Base-by-base conservation (phyloP, 2,113 vertebrate species). In the Recurvirostra avosetta region DNA sequence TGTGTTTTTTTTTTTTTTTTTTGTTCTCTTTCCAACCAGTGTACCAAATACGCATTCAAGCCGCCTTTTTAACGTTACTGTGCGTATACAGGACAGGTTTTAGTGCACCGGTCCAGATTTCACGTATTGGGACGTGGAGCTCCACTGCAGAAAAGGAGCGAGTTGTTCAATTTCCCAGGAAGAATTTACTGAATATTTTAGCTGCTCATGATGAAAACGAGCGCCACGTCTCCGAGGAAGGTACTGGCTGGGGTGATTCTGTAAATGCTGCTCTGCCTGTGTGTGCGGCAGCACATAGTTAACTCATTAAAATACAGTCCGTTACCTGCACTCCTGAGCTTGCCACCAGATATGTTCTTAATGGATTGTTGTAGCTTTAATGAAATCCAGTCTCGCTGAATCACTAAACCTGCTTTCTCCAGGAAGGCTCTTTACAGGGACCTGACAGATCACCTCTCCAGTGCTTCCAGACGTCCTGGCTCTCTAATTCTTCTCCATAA, bases 401-500 rank as follows among this genome's bases (percentile, higher is more conserved):
- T 96, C 96, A 93, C 97, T 95, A 27, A 43, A 86, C 83, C 75
- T 86, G 68, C 95, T 88, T 96, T 96, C 77, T 96, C 36, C 66
- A 52, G n/a, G 92, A 96, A 96, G 61, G 40, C 95, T 95, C 85
- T 96, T 96, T 96, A 85, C 91, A 86, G 86, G 92, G 81, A 80
- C 84, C 97, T 98, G 97, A 97, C 97, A 90, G 96, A 98, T 98
- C 97, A 94, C 96, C 96, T 97, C 94, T 85, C 86, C 83, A 23
- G 62, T 61, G 75, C 88, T 94, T 97, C 93, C 93, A 96, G 86
- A 94, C 45, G 3, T 94, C 95, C 95, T 65, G 87, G 90, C 97
- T 96, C 93, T 96, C 96, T 96, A 89, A 98, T 98, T 98, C 98
- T 97, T 98, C 98, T 98, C 94, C 94, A 61, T 98, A 98, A 98